Evolutionary conservation across 2,888 invertebrate genomes (phyloP).

Genomic region (Drosophila helvetica): DNA sequence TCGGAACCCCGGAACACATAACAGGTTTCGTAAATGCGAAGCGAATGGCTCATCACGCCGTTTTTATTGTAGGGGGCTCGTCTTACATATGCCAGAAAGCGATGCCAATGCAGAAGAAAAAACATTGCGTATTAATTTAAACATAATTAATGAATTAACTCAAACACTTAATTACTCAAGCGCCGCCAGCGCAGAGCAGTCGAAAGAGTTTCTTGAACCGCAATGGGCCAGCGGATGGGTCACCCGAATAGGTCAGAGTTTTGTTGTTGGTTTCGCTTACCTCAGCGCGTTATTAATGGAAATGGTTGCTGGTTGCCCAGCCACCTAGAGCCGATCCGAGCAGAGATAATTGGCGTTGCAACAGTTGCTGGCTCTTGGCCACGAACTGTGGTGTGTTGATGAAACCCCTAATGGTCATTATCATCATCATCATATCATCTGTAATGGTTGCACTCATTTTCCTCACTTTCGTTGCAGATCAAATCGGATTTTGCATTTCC

Average conservation of each 20-base stretch:
- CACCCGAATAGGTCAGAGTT: constrained; percentile 11
- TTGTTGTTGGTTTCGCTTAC: constrained; percentile 31
- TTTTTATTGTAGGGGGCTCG: neutral
- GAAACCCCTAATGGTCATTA: constrained; percentile 19
- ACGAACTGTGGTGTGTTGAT: constrained; percentile 24
- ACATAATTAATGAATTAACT: constrained; percentile 78
- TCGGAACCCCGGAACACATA: constrained; percentile 14
- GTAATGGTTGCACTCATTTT: constrained; percentile 59
- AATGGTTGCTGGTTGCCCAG: constrained; percentile 34
- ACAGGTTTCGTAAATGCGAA: constrained; percentile 35
- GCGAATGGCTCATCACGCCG: neutral
- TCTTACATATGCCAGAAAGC: neutral
- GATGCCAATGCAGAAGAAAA: constrained; percentile 5
- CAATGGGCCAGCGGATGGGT: constrained; percentile 40
- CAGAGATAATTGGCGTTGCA: constrained; percentile 72
- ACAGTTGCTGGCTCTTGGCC: constrained; percentile 63
- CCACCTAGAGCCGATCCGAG: constrained; percentile 33
- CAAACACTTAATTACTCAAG: constrained; percentile 75
- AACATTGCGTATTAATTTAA: constrained; percentile 24
- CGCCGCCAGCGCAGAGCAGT: constrained; percentile 40
- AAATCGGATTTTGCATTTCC: constrained; percentile 18
- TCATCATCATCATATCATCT: constrained; percentile 41
- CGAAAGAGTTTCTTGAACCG: constrained; percentile 61
- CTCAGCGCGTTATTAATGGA: constrained; percentile 49
- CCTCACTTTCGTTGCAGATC: constrained; percentile 61